These are phyloP conservation scores for Peromyscus aztecus DNA, from an alignment of 2,797 vertebrate genomes.

Conservation along the genomic window DNA sequence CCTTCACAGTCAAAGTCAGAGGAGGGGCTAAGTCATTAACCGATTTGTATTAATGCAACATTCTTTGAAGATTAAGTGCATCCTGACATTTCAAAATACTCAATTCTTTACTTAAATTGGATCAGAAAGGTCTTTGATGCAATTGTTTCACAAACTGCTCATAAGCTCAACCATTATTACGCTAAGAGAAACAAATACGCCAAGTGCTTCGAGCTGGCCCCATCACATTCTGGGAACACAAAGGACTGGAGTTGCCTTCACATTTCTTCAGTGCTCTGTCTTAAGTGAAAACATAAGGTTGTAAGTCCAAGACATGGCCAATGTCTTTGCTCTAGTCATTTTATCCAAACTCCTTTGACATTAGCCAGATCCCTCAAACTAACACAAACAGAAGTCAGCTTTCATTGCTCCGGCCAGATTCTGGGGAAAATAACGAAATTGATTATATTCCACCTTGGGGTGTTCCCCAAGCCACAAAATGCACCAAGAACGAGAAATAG, in stretches of 20 bases:
- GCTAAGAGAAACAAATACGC: constrained; percentile 48
- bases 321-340: constrained; percentile 42
- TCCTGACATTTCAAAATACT: constrained; percentile 47
- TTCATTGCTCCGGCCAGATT: not conserved
- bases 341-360: constrained; percentile 47
- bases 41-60: constrained; percentile 30
- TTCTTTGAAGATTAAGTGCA: constrained; percentile 60
- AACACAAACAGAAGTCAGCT: constrained; percentile 46
- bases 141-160: constrained; percentile 54
- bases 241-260: not conserved
- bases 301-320: not conserved
- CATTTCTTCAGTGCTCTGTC: not conserved
- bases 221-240: not conserved
- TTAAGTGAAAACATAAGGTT: constrained; percentile 60
- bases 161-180: not conserved
- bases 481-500: constrained; percentile 25
- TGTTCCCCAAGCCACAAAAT: not conserved
- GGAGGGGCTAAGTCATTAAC: constrained; percentile 58
- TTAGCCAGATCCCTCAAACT: constrained; percentile 55
- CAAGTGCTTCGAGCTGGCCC: not conserved
- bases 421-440: not conserved
- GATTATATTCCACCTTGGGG: not conserved
- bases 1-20: constrained; percentile 50
- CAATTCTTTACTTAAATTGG: constrained; percentile 72
- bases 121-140: constrained; percentile 52